phyloP scores from a whole-genome alignment of 2,888 invertebrate species.

The Euplexia lucipara region DNA sequence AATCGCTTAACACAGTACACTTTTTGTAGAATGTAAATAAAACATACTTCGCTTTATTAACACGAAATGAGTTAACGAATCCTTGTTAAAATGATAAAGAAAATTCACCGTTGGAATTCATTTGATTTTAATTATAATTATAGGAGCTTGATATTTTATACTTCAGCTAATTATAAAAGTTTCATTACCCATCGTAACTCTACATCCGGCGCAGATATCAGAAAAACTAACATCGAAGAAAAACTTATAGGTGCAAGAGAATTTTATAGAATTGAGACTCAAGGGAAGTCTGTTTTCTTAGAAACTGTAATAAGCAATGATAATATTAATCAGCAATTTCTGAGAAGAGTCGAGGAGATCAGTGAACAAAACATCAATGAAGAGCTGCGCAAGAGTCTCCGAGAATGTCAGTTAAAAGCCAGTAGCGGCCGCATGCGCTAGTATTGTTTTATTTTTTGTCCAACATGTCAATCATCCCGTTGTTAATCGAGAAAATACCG shows the following conservation, averaged over 20 bases:
- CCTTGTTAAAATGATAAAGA: conserved; percentile 64
- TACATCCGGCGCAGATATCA: conserved; percentile 22
- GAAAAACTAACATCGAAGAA: conserved; percentile 43
- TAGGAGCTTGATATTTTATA: conserved; percentile 40
- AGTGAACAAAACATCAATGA: conserved; percentile 65
- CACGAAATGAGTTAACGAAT: conserved; percentile 67
- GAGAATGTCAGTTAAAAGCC: conserved; percentile 66
- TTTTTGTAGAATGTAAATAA: conserved; percentile 76
- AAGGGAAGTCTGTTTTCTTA: conserved; percentile 53
- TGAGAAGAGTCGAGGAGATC: conserved; percentile 48
- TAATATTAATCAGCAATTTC: conserved; percentile 59
- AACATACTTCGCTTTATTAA: conserved; percentile 67
- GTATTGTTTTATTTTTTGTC: conserved; percentile 82
- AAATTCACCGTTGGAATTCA: conserved; percentile 54
- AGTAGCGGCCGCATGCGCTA: conserved; percentile 74
- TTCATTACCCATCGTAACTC: conserved; percentile 32
- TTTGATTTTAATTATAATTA: conserved; percentile 49
- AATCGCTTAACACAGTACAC: conserved; percentile 74
- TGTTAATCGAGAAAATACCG: conserved; percentile 79
- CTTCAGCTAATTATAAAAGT: conserved; percentile 48
- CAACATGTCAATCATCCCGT: conserved; percentile 77
- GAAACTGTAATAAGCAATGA: conserved; percentile 55
- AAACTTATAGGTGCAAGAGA: conserved; percentile 39
- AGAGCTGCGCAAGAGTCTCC: conserved; percentile 46
- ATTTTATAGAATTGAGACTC: conserved; percentile 51